These are phyloP conservation scores for Rhinogobius similis DNA, from an alignment of 2,113 vertebrate genomes.

Conservation along the genomic window DNA sequence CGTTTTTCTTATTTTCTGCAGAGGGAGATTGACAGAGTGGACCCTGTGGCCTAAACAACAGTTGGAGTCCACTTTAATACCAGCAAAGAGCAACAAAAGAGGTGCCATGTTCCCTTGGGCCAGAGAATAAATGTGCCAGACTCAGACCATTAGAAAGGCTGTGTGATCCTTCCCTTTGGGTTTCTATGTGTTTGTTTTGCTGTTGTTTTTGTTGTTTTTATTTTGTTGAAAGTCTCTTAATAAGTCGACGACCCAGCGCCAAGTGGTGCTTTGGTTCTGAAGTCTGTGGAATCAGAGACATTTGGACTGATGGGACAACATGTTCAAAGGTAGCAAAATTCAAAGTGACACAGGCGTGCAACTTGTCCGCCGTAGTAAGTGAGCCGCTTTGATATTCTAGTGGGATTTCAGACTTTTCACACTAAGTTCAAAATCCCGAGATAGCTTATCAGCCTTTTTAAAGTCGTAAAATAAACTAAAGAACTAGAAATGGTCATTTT, in stretches of 20 bases:
- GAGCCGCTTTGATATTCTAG: no score
- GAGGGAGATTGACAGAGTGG: not conserved
- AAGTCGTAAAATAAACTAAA: no score
- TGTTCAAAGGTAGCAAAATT: not conserved
- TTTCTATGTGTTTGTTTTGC: not conserved
- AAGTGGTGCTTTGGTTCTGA: not conserved
- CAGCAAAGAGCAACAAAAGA: slow-evolving; percentile 2
- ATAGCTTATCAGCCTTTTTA: not conserved
- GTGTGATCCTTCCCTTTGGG: not conserved
- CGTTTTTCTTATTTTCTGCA: not conserved
- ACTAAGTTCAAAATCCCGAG: not conserved
- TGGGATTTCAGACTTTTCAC: no score
- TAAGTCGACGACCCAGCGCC: slow-evolving; percentile 6
- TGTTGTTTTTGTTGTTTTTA: not conserved
- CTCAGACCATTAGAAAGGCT: slow-evolving; percentile 4
- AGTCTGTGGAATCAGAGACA: not conserved
- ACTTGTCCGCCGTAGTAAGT: not conserved
- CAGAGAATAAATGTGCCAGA: slow-evolving; percentile 27
- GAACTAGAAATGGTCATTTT: not conserved
- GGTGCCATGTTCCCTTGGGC: slow-evolving; percentile 22
- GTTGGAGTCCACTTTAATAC: slow-evolving; percentile 28
- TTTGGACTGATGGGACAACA: not conserved
- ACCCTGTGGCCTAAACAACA: slow-evolving; percentile 30
- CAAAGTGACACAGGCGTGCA: not conserved
- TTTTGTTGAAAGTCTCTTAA: not conserved